phyloP scores from a whole-genome alignment of 2,888 invertebrate species.

The Philereme transversata region DNA sequence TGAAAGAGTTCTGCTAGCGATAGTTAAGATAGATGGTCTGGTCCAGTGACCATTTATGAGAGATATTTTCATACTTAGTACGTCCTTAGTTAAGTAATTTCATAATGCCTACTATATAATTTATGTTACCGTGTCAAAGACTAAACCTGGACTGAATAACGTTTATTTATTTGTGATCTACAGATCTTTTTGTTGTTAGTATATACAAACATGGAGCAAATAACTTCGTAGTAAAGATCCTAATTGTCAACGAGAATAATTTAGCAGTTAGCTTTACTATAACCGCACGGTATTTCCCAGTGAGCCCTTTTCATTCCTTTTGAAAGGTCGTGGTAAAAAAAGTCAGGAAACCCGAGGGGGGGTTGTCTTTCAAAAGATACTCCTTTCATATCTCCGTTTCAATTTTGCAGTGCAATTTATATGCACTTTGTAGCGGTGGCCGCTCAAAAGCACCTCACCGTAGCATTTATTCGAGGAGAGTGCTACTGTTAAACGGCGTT shows the following conservation, averaged over 20 bases:
- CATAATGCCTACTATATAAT: too few species aligned
- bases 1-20: not conserved
- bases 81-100: too few species aligned
- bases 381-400: conserved; percentile 77
- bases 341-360: conserved; percentile 54
- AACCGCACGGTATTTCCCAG: conserved; percentile 5
- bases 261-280: not conserved
- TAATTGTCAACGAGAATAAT: conserved; percentile 1
- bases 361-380: conserved; percentile 72
- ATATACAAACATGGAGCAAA: too few species aligned
- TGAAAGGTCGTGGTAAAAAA: conserved; percentile 40
- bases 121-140: too few species aligned
- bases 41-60: not conserved
- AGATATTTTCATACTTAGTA: too few species aligned
- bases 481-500: conserved; percentile 75
- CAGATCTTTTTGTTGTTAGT: too few species aligned
- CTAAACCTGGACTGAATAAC: too few species aligned
- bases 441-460: conserved; percentile 70
- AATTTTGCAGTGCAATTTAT: conserved; percentile 79
- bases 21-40: not conserved
- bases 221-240: too few species aligned
- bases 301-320: conserved; percentile 23
- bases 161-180: too few species aligned
- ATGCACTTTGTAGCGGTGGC: conserved; percentile 79
- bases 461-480: conserved; percentile 72